A percentile compares a stretch with the other conserved stretches of the same genome.
phyloP scores from a whole-genome alignment of 2,113 vertebrate species.

The Myrmecobius fasciatus region DNA sequence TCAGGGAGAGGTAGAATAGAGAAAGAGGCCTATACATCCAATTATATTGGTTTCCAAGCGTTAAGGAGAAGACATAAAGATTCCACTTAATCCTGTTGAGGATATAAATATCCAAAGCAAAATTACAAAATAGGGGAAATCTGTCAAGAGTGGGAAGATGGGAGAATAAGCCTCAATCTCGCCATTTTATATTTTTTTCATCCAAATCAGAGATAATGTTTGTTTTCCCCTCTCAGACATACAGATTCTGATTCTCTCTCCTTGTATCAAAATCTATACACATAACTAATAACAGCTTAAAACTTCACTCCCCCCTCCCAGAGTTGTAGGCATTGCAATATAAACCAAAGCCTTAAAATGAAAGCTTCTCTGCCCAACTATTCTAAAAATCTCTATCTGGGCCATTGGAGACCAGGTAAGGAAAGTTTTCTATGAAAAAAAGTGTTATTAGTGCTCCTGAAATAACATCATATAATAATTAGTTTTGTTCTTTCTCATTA shows the following conservation, averaged over 20 bases:
- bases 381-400: neutral
- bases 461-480: neutral
- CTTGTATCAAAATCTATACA: neutral
- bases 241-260: neutral
- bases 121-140: neutral
- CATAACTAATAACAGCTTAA: neutral
- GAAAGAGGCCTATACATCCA: too few species aligned
- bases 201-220: neutral
- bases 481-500: too few species aligned
- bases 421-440: neutral
- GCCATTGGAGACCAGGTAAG: neutral
- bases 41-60: too few species aligned
- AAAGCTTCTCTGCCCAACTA: neutral
- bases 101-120: neutral
- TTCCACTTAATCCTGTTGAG: neutral
- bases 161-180: neutral
- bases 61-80: neutral
- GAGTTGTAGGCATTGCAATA: neutral
- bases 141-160: neutral
- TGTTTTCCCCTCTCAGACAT: neutral
- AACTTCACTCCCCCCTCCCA: neutral
- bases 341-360: neutral
- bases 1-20: neutral
- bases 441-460: neutral
- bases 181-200: neutral